Percentiles rank a stretch among this genome's conserved stretches.
These are phyloP conservation scores for Neoarius graeffei DNA, from an alignment of 2,113 vertebrate genomes.

Conservation along the genomic window DNA sequence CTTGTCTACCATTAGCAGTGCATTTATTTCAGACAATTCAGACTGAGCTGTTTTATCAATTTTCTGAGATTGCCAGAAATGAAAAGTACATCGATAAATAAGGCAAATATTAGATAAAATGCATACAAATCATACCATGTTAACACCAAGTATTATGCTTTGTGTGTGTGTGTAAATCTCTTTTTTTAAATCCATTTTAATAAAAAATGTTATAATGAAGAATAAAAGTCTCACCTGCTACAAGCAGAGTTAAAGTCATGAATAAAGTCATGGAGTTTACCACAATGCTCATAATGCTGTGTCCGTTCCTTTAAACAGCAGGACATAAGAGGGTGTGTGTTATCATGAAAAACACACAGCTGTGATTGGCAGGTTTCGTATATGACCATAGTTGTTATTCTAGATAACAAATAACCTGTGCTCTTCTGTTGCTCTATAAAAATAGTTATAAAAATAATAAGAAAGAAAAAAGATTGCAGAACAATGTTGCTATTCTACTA, in stretches of 20 bases:
- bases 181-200: slow-evolving; percentile 15
- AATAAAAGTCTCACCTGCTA: slow-evolving; percentile 40
- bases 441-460: too few species aligned
- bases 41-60: neutral
- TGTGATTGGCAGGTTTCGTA: neutral
- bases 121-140: neutral
- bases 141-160: neutral
- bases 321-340: neutral
- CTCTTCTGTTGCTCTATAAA: neutral
- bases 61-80: slow-evolving; percentile 15
- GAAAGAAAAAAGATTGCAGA: neutral
- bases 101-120: slow-evolving; percentile 20
- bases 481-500: too few species aligned
- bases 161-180: neutral
- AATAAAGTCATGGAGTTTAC: slow-evolving; percentile 31
- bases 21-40: neutral
- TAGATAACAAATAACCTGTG: neutral
- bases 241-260: slow-evolving; percentile 3
- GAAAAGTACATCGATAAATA: slow-evolving; percentile 10
- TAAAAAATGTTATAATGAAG: slow-evolving; percentile 38
- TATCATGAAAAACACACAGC: neutral
- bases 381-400: neutral
- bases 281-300: neutral
- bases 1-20: neutral
- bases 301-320: slow-evolving; percentile 1